phyloP scores from a whole-genome alignment of 2,797 vertebrate species.

The Artibeus jamaicensis region DNA sequence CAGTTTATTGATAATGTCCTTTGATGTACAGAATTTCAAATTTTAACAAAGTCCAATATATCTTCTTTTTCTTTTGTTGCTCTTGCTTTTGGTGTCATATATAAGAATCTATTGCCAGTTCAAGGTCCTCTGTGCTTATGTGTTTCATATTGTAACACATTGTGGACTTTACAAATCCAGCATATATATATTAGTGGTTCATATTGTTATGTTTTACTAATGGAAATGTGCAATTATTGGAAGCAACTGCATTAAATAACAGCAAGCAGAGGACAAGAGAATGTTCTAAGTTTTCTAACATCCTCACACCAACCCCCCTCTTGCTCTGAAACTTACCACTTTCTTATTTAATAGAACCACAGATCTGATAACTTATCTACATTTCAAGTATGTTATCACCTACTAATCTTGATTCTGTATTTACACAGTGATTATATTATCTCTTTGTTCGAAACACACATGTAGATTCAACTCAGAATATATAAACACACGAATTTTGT shows the following conservation, averaged over 20 bases:
- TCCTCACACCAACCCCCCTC: background rate
- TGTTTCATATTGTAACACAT: background rate
- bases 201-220: background rate
- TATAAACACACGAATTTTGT: background rate
- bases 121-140: background rate
- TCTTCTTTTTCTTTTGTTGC: background rate
- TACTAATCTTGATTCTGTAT: background rate
- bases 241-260: background rate
- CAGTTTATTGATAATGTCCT: background rate
- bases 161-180: background rate
- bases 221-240: background rate
- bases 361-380: background rate
- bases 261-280: background rate
- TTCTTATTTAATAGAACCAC: background rate
- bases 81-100: background rate
- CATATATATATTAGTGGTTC: background rate
- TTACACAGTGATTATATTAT: background rate
- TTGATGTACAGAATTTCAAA: background rate
- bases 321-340: background rate
- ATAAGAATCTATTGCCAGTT: background rate
- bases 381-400: background rate
- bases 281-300: background rate
- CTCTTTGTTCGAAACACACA: background rate
- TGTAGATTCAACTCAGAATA: background rate
- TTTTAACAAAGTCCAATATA: background rate